Base-by-base conservation (phyloP, 1,140 invertebrate species). In the Notospermus geniculatus region DNA sequence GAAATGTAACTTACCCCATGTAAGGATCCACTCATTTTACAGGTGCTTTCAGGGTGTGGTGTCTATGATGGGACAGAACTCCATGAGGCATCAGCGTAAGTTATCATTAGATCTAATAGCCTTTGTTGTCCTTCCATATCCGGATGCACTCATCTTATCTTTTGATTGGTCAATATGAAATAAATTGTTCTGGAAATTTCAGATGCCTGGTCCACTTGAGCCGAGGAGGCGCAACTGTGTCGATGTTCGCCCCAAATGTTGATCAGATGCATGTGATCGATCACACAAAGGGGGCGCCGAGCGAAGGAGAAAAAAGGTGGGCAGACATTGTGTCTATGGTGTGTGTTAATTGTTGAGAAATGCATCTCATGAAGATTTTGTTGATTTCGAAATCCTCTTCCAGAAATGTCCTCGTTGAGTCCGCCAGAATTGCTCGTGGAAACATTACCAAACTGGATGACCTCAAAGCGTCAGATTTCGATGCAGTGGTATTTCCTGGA, bases 1-100 rank as follows among this genome's bases (percentile, higher is more conserved):
- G n/a, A n/a, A n/a, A n/a, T n/a, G n/a, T n/a, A n/a, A n/a, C n/a
- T n/a, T n/a, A n/a, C n/a, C n/a, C n/a, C n/a, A n/a, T n/a, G n/a
- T n/a, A 36, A 7, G 32, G 32, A 4, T 36, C 15, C 15, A 4
- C 4, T 65, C 15, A 45, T 39, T 39, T 63, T 72, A 7, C 66
- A 73, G 86, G 79, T 88, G 22, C 71, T 88, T 11, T 85, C 85
- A 54, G 87, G 87, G 1, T 85, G 83, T 77, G 87, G 87, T 5
- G 81, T 83, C 5, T 84, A 84, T 66, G 87, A 88, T 79, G 86
- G 87, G 9, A 82, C 81, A 41, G 86, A 88, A 78, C 79, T 87
- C 41, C 82, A 86, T 58, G 87, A 88, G 78, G 83, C 85, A 32
- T 77, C 85, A 17, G 83, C 85, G 80, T 82, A 71, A 69, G 77